phyloP scores from a whole-genome alignment of 2,113 vertebrate species.

The Rhea pennata region DNA sequence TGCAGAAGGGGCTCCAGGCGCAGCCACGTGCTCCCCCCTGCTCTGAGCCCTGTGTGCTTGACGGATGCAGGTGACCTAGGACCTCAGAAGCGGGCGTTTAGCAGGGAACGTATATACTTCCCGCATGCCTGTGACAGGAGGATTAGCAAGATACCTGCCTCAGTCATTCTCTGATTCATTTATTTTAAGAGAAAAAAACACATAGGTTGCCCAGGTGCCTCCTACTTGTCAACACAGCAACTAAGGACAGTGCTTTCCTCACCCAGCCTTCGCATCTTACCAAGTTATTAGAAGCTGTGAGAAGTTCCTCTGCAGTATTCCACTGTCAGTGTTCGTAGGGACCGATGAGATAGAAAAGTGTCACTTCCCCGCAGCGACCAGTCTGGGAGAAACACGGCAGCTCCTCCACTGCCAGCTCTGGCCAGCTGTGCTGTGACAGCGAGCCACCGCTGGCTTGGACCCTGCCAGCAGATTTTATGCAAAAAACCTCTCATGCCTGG shows the following conservation, averaged over 20 bases:
- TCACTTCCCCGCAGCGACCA: background rate
- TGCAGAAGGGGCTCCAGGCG: background rate
- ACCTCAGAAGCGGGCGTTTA: background rate
- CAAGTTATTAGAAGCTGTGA: background rate
- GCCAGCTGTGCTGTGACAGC: accelerated
- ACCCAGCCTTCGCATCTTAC: background rate
- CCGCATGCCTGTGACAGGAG: background rate
- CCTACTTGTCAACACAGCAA: background rate
- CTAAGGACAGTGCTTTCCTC: background rate
- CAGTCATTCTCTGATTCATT: background rate
- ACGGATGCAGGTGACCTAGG: too few relatives aligned
- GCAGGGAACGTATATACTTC: background rate
- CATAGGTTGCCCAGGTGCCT: background rate
- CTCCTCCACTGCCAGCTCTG: background rate
- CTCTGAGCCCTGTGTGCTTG: background rate
- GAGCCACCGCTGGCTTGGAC: accelerated
- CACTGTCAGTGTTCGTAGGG: background rate
- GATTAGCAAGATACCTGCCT: background rate
- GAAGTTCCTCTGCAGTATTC: background rate
- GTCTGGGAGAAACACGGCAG: background rate
- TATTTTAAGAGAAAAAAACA: background rate
- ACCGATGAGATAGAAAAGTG: accelerated
- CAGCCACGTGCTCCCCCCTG: background rate
- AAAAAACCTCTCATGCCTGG: background rate
- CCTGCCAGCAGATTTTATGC: background rate